phyloP scores from a whole-genome alignment of 2,888 invertebrate genomes.

The Dicranocentrus wangi region DNA sequence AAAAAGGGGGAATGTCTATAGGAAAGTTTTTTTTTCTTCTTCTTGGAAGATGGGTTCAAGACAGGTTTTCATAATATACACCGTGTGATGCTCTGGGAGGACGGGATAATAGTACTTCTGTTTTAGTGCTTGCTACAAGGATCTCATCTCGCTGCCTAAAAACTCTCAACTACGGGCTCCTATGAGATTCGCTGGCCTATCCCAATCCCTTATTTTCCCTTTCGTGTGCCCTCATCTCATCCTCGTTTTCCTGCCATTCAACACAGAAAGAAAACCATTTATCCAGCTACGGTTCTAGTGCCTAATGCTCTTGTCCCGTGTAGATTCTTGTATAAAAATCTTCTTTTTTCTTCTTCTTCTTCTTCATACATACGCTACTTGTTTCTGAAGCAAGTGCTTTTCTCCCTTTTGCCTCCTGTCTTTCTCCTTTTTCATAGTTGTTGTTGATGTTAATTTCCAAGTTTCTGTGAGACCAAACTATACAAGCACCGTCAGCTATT shows the following conservation, averaged over 20 bases:
- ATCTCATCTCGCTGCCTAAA: slow-evolving; percentile 16
- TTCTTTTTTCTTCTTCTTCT: slow-evolving; percentile 23
- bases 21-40: background rate
- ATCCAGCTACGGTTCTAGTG: slow-evolving; percentile 16
- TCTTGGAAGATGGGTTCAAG: slow-evolving; percentile 8
- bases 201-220: slow-evolving; percentile 59
- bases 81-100: slow-evolving; percentile 47
- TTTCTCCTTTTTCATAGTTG: slow-evolving; percentile 14
- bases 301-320: slow-evolving; percentile 33
- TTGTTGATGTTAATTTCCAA: slow-evolving; percentile 58
- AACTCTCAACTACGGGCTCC: slow-evolving; percentile 49
- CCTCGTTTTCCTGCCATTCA: slow-evolving; percentile 46
- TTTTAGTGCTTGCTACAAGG: slow-evolving; percentile 38
- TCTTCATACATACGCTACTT: too few species aligned
- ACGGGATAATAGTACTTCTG: slow-evolving; percentile 58
- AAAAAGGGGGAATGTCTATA: background rate
- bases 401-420: slow-evolving; percentile 3
- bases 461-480: slow-evolving; percentile 30
- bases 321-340: slow-evolving; percentile 27
- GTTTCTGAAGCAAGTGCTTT: background rate
- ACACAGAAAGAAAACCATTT: slow-evolving; percentile 58
- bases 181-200: slow-evolving; percentile 65
- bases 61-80: slow-evolving; percentile 33
- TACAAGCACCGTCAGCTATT: slow-evolving; percentile 43
- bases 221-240: slow-evolving; percentile 48